Percentiles rank a stretch among this genome's conserved stretches.
Evolutionary conservation across 2,888 invertebrate genomes (phyloP).

Genomic region (Ferdinandea cuprea): DNA sequence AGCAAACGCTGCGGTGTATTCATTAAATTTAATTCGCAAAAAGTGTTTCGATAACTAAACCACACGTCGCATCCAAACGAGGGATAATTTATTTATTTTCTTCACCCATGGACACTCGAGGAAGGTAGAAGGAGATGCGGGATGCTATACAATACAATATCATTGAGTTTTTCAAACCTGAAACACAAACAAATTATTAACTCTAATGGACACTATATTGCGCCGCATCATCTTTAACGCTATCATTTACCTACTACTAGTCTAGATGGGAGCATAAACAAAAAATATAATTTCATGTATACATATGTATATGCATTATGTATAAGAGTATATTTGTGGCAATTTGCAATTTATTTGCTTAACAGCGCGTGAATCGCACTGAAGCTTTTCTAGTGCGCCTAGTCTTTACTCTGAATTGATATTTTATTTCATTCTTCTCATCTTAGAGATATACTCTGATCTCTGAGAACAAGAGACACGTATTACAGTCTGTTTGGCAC

Average conservation of each 20-base stretch:
- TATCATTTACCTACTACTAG: too few relatives aligned
- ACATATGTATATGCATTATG: neutral
- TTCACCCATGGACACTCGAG: slow-evolving; percentile 17
- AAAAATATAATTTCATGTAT: neutral
- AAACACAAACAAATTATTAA: slow-evolving; percentile 26
- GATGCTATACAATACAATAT: slow-evolving; percentile 9
- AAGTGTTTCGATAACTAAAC: slow-evolving; percentile 17
- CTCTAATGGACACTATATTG: slow-evolving; percentile 48
- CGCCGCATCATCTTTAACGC: slow-evolving; percentile 35
- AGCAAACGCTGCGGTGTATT: neutral
- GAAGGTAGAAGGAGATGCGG: neutral
- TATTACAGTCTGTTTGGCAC: slow-evolving; percentile 17
- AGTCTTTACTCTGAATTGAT: slow-evolving; percentile 42
- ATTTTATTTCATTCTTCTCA: slow-evolving; percentile 12
- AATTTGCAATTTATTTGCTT: slow-evolving; percentile 64
- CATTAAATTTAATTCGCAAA: slow-evolving; percentile 37
- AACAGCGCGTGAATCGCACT: slow-evolving; percentile 52
- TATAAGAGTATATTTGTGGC: slow-evolving; percentile 4
- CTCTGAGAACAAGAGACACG: slow-evolving; percentile 1
- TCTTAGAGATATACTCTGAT: neutral
- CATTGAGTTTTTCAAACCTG: slow-evolving; percentile 12
- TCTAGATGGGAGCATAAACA: too few relatives aligned
- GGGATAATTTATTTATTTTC: neutral
- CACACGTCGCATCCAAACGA: neutral
- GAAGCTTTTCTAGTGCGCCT: slow-evolving; percentile 31